Percentiles rank a stretch among this genome's conserved stretches.
These are phyloP conservation scores for Oncorhynchus masou DNA, from an alignment of 2,113 vertebrate genomes.

Conservation along the genomic window DNA sequence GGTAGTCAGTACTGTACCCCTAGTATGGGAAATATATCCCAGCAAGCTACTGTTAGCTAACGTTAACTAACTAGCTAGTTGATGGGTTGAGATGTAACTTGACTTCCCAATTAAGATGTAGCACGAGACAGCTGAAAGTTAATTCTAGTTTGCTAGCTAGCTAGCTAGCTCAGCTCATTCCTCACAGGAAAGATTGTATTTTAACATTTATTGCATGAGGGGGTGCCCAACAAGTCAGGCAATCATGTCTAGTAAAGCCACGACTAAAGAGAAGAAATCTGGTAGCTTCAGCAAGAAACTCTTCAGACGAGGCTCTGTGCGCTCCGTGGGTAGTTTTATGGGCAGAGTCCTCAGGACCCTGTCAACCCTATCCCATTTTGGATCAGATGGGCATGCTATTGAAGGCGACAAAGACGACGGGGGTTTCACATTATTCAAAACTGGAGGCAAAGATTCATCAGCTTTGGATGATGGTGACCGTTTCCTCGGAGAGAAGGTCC, in stretches of 20 bases:
- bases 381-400: constrained; percentile 75
- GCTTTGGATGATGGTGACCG: constrained; percentile 71
- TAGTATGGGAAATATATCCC: neutral
- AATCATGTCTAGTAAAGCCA: constrained; percentile 78
- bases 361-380: constrained; percentile 85
- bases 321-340: constrained; percentile 87
- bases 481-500: constrained; percentile 74
- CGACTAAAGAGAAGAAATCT: constrained; percentile 87
- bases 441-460: constrained; percentile 67
- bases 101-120: neutral
- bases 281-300: constrained; percentile 85
- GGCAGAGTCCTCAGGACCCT: constrained; percentile 87
- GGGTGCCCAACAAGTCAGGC: neutral
- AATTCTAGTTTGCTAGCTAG: neutral
- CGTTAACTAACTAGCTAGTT: neutral
- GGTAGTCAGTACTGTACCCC: neutral
- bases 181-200: neutral
- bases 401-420: constrained; percentile 76
- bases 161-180: neutral
- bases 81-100: too few species aligned
- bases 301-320: constrained; percentile 80
- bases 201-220: neutral
- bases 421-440: constrained; percentile 78
- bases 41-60: neutral
- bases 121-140: neutral